These are phyloP conservation scores for Pampus argenteus DNA, from an alignment of 2,797 vertebrate genomes.

Conservation along the genomic window DNA sequence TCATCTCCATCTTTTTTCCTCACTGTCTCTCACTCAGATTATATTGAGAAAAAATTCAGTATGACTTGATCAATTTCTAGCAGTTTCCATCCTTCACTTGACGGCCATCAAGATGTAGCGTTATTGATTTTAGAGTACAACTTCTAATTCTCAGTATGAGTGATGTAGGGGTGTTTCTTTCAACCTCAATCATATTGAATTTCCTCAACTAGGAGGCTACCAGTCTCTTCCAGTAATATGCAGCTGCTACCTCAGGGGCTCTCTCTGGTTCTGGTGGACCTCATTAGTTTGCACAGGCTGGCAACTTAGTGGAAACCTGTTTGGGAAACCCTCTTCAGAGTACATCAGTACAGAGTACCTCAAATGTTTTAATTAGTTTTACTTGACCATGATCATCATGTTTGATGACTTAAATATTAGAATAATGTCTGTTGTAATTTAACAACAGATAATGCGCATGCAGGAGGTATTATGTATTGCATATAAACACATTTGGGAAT, in stretches of 20 bases:
- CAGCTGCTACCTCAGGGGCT: neutral
- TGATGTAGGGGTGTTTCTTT: neutral
- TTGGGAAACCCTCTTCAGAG: neutral
- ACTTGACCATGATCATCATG: neutral
- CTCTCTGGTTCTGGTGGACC: neutral
- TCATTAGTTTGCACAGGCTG: neutral
- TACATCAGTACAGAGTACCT: too few relatives aligned
- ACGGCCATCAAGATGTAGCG: neutral
- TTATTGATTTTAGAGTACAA: neutral
- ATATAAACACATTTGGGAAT: neutral
- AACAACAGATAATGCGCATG: neutral
- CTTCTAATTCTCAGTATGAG: neutral
- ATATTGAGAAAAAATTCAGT: conserved; percentile 17
- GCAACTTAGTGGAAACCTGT: neutral
- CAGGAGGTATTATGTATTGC: neutral
- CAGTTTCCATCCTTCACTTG: neutral
- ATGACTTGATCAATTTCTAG: conserved; percentile 5
- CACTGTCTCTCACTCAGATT: conserved; percentile 21
- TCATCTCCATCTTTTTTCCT: conserved; percentile 37
- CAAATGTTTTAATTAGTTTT: neutral
- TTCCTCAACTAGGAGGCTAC: neutral
- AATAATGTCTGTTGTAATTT: neutral
- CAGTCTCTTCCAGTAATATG: conserved; percentile 20
- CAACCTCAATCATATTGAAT: neutral
- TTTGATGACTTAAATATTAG: neutral